Conservation (phyloP, 2,113 vertebrate genomes). For the Hippopotamus amphibius region DNA sequence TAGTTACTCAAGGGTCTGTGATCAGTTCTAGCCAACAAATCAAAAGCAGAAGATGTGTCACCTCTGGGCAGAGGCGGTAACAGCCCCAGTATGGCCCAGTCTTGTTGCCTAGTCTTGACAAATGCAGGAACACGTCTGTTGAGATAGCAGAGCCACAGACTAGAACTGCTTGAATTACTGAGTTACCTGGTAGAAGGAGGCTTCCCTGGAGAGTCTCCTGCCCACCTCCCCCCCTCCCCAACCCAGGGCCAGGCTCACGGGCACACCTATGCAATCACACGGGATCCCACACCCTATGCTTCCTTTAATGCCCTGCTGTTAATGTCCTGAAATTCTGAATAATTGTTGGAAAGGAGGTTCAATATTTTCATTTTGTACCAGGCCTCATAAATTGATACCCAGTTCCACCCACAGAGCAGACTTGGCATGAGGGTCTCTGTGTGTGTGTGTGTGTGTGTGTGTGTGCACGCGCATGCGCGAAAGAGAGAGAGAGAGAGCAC, state of each 20-base stretch:
- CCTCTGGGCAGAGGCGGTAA: neutral
- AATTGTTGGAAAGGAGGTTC: neutral
- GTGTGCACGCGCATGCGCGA: neutral
- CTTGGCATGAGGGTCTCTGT: neutral
- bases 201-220: neutral
- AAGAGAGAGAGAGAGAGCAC: neutral
- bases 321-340: neutral
- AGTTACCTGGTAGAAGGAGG: neutral
- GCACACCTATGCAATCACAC: neutral
- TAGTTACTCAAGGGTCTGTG: neutral
- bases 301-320: neutral
- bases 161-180: neutral
- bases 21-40: neutral
- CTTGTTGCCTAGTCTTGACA: neutral
- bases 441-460: neutral
- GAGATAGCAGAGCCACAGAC: neutral
- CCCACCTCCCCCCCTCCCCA: too few relatives aligned
- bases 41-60: neutral
- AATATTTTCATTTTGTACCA: neutral
- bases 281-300: neutral
- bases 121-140: neutral
- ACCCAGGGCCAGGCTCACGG: neutral
- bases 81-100: accelerated
- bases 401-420: neutral
- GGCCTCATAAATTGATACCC: neutral